phyloP scores from a whole-genome alignment of 1,140 invertebrate species.

The Gonioctena quinquepunctata region DNA sequence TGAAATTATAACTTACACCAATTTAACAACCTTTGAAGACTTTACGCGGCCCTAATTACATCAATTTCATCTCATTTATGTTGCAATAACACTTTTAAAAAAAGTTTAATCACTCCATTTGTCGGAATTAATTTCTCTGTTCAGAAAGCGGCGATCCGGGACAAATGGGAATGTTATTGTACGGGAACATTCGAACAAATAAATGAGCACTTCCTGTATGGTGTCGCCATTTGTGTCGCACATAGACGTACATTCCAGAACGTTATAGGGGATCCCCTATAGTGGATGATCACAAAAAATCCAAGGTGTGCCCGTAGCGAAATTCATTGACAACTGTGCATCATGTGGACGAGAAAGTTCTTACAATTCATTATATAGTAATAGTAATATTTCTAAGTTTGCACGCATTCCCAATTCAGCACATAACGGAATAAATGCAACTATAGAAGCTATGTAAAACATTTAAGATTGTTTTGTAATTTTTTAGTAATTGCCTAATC shows the following conservation, averaged over 20 bases:
- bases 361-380: no score
- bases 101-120: neutral
- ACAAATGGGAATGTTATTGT: neutral
- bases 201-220: neutral
- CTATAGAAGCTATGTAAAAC: no score
- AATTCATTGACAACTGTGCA: no score
- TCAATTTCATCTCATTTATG: neutral
- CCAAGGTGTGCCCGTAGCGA: no score
- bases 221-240: neutral
- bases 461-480: no score
- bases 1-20: neutral
- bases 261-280: no score
- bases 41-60: neutral
- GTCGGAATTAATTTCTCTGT: neutral
- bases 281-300: no score
- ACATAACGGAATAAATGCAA: no score
- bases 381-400: no score
- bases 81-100: neutral
- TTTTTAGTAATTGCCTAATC: no score
- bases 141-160: neutral
- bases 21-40: neutral
- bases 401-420: no score
- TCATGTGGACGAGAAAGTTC: no score
- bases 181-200: neutral
- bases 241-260: neutral